Percentiles rank a stretch among this genome's conserved stretches.
Conservation (phyloP, 2,888 invertebrate species). For the Mamestra brassicae region DNA sequence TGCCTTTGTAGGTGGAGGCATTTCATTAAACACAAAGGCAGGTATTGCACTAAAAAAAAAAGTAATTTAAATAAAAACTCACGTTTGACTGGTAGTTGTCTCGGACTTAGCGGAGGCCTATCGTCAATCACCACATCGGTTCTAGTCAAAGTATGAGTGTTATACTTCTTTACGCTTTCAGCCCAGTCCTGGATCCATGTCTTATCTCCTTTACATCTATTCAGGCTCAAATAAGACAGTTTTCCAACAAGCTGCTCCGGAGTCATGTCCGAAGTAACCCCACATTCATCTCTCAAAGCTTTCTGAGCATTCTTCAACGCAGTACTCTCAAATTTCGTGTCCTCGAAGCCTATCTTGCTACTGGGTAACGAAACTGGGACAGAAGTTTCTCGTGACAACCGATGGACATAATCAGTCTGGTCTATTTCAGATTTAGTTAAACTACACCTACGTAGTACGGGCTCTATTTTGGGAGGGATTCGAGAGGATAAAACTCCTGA, state of each 20-base stretch:
- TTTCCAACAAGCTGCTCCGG: slow-evolving; percentile 84
- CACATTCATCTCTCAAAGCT: slow-evolving; percentile 78
- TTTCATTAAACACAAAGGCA: not conserved
- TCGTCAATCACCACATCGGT: slow-evolving; percentile 77
- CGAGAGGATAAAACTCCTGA: slow-evolving; percentile 93
- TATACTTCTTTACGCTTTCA: slow-evolving; percentile 91
- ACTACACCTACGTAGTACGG: slow-evolving; percentile 88
- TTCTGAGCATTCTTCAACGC: slow-evolving; percentile 84
- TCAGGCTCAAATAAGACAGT: slow-evolving; percentile 86
- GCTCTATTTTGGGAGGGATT: slow-evolving; percentile 78
- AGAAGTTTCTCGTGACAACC: slow-evolving; percentile 84
- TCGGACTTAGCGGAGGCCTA: slow-evolving; percentile 84
- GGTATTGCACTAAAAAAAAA: slow-evolving; percentile 4
- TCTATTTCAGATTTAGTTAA: slow-evolving; percentile 94
- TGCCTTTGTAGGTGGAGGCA: not conserved
- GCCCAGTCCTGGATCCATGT: slow-evolving; percentile 93
- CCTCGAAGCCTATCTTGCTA: slow-evolving; percentile 75
- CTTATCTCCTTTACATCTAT: slow-evolving; percentile 88
- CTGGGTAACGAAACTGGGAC: slow-evolving; percentile 86
- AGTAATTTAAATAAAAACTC: slow-evolving; percentile 70
- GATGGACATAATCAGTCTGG: slow-evolving; percentile 91
- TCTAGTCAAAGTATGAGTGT: slow-evolving; percentile 79
- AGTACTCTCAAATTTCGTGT: slow-evolving; percentile 84
- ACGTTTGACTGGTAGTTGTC: slow-evolving; percentile 83
- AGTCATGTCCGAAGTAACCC: slow-evolving; percentile 75